phyloP scores from a whole-genome alignment of 2,888 invertebrate species.

The Nemurella pictetii region DNA sequence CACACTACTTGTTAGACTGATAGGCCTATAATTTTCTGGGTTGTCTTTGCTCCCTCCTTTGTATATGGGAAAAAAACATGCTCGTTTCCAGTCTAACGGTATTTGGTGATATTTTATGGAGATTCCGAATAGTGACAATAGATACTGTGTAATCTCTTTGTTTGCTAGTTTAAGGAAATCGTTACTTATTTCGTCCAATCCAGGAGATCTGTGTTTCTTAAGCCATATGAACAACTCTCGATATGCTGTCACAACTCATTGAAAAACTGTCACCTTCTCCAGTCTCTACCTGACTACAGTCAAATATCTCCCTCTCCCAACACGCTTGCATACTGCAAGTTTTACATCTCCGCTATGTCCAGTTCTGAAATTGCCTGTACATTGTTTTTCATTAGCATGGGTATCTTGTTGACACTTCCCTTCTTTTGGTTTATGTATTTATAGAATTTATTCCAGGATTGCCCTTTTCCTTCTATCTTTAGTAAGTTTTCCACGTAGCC shows the following conservation, averaged over 20 bases:
- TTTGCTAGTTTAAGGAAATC: not conserved
- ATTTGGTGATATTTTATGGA: not conserved
- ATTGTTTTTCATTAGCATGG: not conserved
- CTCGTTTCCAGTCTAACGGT: conserved; percentile 24
- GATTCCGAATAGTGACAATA: not conserved
- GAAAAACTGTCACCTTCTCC: conserved; percentile 51
- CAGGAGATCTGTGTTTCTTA: conserved; percentile 34
- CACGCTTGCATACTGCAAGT: conserved; percentile 29
- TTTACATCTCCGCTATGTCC: not conserved
- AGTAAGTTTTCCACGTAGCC: not conserved
- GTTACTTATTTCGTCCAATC: not conserved
- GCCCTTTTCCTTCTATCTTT: not conserved
- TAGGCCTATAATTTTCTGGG: conserved; percentile 29
- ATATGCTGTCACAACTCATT: conserved; percentile 44
- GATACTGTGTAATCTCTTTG: not conserved
- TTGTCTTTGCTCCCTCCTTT: conserved; percentile 19
- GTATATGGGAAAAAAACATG: not conserved
- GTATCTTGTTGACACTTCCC: not conserved
- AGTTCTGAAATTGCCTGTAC: not conserved
- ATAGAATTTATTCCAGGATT: not conserved
- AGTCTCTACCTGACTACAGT: conserved; percentile 53
- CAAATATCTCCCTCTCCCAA: conserved; percentile 43
- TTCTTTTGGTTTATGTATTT: not conserved
- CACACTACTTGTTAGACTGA: conserved; percentile 1
- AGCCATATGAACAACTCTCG: conserved; percentile 49